Base-by-base conservation (phyloP, 1,140 invertebrate species). In the Xylocopa sonorina region DNA sequence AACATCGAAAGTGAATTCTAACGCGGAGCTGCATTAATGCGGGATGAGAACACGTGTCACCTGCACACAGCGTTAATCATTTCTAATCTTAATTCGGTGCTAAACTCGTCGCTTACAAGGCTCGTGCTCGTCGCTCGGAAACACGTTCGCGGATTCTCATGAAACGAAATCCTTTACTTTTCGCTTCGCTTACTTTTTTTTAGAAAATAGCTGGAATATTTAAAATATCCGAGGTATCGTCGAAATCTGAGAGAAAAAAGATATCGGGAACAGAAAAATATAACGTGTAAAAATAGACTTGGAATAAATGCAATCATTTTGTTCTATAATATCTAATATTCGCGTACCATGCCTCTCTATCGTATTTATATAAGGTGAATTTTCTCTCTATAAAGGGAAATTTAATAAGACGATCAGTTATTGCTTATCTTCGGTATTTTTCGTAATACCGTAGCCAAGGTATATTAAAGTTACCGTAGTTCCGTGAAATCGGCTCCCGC, bases 1-100 rank as follows among this genome's bases (percentile, higher is more conserved):
- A 46, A 68, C 34, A 67, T 76, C 38, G 21, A n/a, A 21, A 32
- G 27, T 46, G 63, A 76, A 76, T 67, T 55, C 62, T 67, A 27
- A 34, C 38, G 27, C 21, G 7, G 16, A 46, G 27, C 24, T 46
- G 12, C 38, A 46, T 76, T 76, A 57, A 67, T 46, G 24, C 12
- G 6, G n/a, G 38, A 24, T n/a, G 46, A n/a, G 27, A 3, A 10
- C 46, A 7, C 9, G 38, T 43, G 48, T 53, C 60, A 32, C 57
- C 16, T 9, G n/a, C n/a, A 34, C 21, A 24, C 21, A 0, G 9
- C 5, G 4, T 18, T 21, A 43, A 53, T 18, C 14, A 14, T 43
- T 64, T 27, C 38, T 66, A 66, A 66, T 48, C 29, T 29, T 48
- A 29, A 66, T 32, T 21, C 43, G 14, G 48, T 66, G 29, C 4